Evolutionary conservation across 2,888 invertebrate species (phyloP).

Genomic region (Tenthredo notha): DNA sequence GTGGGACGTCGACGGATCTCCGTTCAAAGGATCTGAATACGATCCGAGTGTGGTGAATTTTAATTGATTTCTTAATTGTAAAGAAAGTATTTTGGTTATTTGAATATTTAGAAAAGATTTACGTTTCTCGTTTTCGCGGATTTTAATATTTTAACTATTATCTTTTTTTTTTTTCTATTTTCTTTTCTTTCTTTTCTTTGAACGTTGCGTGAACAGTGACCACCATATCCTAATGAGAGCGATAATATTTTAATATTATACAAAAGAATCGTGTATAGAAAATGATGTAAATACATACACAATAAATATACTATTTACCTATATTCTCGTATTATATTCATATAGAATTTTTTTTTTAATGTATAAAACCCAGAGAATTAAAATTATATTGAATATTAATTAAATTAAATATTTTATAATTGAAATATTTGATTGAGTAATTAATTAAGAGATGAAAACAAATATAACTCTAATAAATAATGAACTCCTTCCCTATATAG

Average conservation of each 20-base stretch:
- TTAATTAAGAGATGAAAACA: background rate
- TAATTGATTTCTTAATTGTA: constrained; percentile 61
- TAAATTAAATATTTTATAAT: background rate
- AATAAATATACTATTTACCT: constrained; percentile 10
- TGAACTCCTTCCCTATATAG: background rate
- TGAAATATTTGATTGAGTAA: background rate
- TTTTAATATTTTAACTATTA: constrained; percentile 40
- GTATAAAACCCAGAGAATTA: background rate
- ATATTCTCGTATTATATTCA: background rate
- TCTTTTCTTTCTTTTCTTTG: background rate
- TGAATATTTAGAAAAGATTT: constrained; percentile 41
- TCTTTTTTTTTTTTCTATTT: background rate
- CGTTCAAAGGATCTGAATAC: constrained; percentile 91
- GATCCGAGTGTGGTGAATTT: constrained; percentile 84
- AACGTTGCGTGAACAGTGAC: background rate
- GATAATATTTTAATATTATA: constrained; percentile 28
- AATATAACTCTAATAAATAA: background rate
- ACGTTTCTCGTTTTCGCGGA: constrained; percentile 33
- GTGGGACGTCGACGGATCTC: constrained; percentile 93
- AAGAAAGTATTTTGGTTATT: constrained; percentile 16
- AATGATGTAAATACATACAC: constrained; percentile 17
- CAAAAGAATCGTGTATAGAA: background rate
- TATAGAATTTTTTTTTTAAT: too few relatives aligned
- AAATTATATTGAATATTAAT: background rate
- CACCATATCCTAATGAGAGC: background rate